These are phyloP conservation scores for Anguilla megastoma DNA, from an alignment of 2,797 vertebrate genomes.

Conservation along the genomic window DNA sequence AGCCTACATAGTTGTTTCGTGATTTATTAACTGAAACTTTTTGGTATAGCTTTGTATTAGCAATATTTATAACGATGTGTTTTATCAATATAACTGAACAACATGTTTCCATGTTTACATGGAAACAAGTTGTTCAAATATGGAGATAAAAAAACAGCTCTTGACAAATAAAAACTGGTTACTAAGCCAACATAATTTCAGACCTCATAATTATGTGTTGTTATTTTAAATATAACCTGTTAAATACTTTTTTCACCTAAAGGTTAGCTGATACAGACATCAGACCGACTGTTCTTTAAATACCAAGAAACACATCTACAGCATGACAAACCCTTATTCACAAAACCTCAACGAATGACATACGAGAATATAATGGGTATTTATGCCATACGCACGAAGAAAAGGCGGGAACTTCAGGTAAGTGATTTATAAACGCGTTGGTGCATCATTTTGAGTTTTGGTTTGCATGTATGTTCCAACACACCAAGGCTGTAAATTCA, in stretches of 20 bases:
- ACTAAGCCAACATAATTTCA: background rate
- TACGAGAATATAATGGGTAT: slow-evolving; percentile 65
- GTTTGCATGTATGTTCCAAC: background rate
- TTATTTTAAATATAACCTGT: slow-evolving; percentile 39
- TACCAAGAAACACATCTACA: slow-evolving; percentile 62
- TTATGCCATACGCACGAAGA: slow-evolving; percentile 54
- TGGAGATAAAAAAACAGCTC: background rate
- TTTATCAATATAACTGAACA: background rate
- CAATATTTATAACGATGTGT: background rate
- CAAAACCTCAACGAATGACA: slow-evolving; percentile 65
- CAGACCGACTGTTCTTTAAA: slow-evolving; percentile 64
- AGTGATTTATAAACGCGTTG: slow-evolving; percentile 59
- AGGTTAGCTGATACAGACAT: slow-evolving; percentile 66
- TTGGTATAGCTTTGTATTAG: background rate
- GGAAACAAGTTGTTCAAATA: background rate
- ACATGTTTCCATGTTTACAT: background rate
- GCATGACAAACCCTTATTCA: slow-evolving; percentile 58
- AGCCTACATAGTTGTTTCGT: background rate
- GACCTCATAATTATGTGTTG: slow-evolving; percentile 25
- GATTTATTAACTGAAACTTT: background rate
- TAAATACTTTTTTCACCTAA: slow-evolving; percentile 64
- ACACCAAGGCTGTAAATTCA: background rate
- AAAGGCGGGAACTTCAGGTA: slow-evolving; percentile 50
- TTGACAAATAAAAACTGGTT: no score
- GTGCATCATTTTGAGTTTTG: slow-evolving; percentile 39